A percentile compares a stretch with the other conserved stretches of the same genome.
Evolutionary conservation across 2,888 invertebrate species (phyloP).

Genomic region (Calameuta pallipes): DNA sequence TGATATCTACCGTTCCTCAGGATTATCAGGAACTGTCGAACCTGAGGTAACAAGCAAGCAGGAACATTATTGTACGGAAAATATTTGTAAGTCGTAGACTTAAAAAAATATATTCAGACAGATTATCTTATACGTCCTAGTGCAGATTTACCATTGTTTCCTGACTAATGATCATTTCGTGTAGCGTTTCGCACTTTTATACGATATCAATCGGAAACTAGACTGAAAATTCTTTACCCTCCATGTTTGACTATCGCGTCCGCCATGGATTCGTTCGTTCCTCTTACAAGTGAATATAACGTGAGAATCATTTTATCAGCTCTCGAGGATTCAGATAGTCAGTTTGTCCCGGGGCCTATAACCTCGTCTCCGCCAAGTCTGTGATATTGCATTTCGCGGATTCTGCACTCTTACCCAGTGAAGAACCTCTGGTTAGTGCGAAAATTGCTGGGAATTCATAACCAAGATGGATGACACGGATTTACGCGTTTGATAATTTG

Average conservation of each 20-base stretch:
- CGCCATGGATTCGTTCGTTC: background rate
- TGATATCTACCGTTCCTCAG: constrained; percentile 19
- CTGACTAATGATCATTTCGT: background rate
- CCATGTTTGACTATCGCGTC: background rate
- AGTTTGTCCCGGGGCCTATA: constrained; percentile 44
- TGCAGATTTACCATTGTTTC: no score
- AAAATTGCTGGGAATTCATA: background rate
- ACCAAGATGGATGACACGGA: background rate
- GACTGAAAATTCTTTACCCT: background rate
- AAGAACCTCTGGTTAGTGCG: constrained; percentile 13
- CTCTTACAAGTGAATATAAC: constrained; percentile 25
- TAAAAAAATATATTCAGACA: background rate
- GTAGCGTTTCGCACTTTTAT: background rate
- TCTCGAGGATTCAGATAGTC: constrained; percentile 42
- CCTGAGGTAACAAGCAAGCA: background rate
- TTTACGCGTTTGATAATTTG: background rate
- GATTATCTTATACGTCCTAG: no score
- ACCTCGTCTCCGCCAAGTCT: constrained; percentile 44
- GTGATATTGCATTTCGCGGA: constrained; percentile 53
- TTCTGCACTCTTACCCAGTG: constrained; percentile 39
- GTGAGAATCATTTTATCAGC: constrained; percentile 51
- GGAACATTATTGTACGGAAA: background rate
- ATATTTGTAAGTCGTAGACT: background rate
- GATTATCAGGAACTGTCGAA: constrained; percentile 28
- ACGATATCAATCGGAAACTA: background rate